Percentiles rank a stretch among this genome's conserved stretches.
Evolutionary conservation across 2,113 vertebrate species (phyloP).

Genomic region (Myotis brandtii): DNA sequence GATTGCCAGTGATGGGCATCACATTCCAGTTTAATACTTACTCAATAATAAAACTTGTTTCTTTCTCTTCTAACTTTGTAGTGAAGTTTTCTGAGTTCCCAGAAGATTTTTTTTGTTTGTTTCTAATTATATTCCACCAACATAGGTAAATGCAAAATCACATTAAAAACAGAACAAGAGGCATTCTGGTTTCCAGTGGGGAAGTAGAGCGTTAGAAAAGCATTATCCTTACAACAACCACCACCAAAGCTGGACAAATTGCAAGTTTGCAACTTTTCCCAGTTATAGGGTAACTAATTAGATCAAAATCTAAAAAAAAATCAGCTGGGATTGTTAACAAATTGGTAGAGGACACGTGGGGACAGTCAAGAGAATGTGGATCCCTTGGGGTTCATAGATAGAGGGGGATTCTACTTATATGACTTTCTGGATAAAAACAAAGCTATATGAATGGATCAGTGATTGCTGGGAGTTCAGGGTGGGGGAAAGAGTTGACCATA

Average conservation of each 20-base stretch:
- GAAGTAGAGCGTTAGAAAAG: background rate
- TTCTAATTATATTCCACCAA: background rate
- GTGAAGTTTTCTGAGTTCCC: background rate
- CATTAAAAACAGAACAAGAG: background rate
- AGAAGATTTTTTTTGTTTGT: constrained; percentile 41
- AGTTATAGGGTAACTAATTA: background rate
- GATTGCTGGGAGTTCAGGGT: background rate
- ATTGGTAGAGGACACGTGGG: background rate
- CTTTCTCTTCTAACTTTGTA: background rate
- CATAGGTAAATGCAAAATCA: constrained; percentile 4
- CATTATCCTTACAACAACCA: background rate
- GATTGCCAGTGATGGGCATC: background rate
- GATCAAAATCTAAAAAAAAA: background rate
- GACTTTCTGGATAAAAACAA: constrained; percentile 12
- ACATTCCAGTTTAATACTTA: background rate
- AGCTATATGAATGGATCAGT: background rate
- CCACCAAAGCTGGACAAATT: background rate
- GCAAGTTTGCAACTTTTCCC: constrained; percentile 6
- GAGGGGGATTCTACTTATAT: background rate
- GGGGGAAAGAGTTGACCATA: background rate
- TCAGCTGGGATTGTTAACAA: background rate
- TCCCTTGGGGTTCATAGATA: background rate
- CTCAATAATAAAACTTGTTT: constrained; percentile 17
- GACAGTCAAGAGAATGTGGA: background rate
- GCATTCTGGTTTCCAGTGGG: background rate